phyloP scores from a whole-genome alignment of 92 coral and sea anemone genomes.

The Palythoa grandis region DNA sequence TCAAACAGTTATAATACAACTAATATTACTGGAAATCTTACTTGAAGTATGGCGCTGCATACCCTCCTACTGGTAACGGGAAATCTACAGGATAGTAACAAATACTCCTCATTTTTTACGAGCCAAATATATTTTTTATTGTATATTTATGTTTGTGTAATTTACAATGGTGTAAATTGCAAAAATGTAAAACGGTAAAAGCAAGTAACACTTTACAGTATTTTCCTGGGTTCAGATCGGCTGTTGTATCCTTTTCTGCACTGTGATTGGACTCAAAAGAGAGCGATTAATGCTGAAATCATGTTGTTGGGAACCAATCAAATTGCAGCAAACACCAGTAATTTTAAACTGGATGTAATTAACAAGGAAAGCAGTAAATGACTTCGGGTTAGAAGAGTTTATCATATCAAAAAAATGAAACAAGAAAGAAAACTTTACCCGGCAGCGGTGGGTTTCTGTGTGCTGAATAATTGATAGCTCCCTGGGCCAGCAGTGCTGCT shows the following conservation, averaged over 20 bases:
- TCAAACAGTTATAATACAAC: background rate
- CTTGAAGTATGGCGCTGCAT: slow-evolving; percentile 28
- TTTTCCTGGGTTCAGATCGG: too few relatives aligned
- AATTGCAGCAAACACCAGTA: too few relatives aligned
- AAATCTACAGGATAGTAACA: slow-evolving; percentile 12
- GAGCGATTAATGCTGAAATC: too few relatives aligned
- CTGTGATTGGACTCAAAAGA: too few relatives aligned
- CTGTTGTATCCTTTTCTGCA: too few relatives aligned
- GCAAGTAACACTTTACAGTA: too few relatives aligned
- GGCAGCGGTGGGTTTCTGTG: slow-evolving; percentile 4
- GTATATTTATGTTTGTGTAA: too few relatives aligned
- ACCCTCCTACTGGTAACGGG: slow-evolving; percentile 18
- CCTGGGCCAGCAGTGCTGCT: slow-evolving; percentile 42
- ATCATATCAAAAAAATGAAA: background rate
- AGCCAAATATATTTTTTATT: too few relatives aligned
- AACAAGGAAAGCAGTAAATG: background rate
- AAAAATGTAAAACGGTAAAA: too few relatives aligned
- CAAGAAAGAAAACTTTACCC: background rate
- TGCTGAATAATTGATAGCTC: background rate
- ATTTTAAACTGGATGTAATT: background rate
- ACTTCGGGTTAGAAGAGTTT: background rate
- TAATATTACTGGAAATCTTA: background rate
- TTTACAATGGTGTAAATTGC: too few relatives aligned
- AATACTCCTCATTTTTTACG: background rate
- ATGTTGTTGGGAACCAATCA: too few relatives aligned